Evolutionary conservation across 64 coral and sea anemone genomes (phyloP), one percentile per base, ranked within the genome.

Genomic region (Platygyra sinensis): DNA sequence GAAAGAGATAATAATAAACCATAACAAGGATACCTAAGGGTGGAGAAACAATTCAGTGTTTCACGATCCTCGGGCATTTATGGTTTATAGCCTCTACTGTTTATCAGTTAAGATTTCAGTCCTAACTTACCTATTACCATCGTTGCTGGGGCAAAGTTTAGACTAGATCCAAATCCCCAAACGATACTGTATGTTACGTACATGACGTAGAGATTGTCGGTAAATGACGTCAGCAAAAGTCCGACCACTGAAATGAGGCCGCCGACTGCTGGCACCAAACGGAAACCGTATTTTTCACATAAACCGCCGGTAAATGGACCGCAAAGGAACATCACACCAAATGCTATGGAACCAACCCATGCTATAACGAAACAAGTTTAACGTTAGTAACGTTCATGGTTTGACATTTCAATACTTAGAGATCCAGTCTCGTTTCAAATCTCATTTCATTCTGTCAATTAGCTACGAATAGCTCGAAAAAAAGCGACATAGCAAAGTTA

Each of bases 111-210:
- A 57, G 54, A 0, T 57, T 57, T 57, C 15, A 46, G 42, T 46
- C 42, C 1, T 31, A 50, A 89, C 90, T 96, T 52, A 96, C 94
- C 87, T 74, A 96, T 79, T 12, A 96, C 92, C 55, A 96, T 76
- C 90, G 92, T 93, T 0, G 90, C 92, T 39, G 94, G 94, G 24
- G 78, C 94, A 86, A 92, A 96, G 72, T 88, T 96, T 60, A 96
- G 78, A 87, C 94, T 95, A 16, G 94, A 96, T 22, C 87, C 94
- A 65, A 96, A 62, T 32, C 95, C 95, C 91, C 91, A 96, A 27
- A 96, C 72, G 22, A 96, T 0, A 76, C 95, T 96, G 75, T 96
- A 96, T 86, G 95, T 96, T 24, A 96, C 11, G 71, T 93, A 96
- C 32, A 96, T 96, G 76, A 96, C 60, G 75, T 93, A 93, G 69